Evolutionary conservation across 2,888 invertebrate species (phyloP), one percentile per base, ranked within the genome.

Genomic region (Pinctada fucata): DNA sequence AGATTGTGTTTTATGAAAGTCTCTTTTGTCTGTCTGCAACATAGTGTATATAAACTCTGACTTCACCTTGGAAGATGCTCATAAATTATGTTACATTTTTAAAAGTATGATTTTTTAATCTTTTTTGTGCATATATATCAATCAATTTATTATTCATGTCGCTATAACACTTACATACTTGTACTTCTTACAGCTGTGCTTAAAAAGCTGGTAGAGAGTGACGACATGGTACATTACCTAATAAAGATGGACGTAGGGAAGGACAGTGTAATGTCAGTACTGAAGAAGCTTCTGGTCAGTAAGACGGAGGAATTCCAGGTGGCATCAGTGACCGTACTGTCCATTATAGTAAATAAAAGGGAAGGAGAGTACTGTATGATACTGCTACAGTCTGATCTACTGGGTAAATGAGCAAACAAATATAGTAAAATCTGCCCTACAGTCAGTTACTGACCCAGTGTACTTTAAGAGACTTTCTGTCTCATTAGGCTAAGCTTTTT

Each of bases 261-360:
- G 16, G 31, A 68, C 48, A 84, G 82, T 13, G 71, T 86, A 50
- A 69, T 85, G 50, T 68, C 85, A 5, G 76, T 74, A 16, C 63
- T 86, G 67, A 87, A 87, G 79, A 86, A 83, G 76, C 75, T 85
- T 16, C 72, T 87, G 72, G 74, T 86, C 50, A 82, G 83, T 58
- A 84, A 83, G 67, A 79, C 81, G 50, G 82, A 82, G 48, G 80
- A 79, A 1, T 69, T 83, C 49, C 85, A 86, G 76, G 82, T 81
- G 47, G 79, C 83, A 48, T 82, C 84, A n/a, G 77, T 81, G 1
- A 83, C 85, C 72, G 80, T 83, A 8, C 74, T 87, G 6, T 75
- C 80, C 4, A 71, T 68, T 52, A 73, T 86, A 13, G 68, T 87
- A 13, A 49, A 81, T 48, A 68, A 79, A 16, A 51, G 70, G 2